Conservation (phyloP, 2,113 vertebrate species). For the Paralichthys olivaceus region DNA sequence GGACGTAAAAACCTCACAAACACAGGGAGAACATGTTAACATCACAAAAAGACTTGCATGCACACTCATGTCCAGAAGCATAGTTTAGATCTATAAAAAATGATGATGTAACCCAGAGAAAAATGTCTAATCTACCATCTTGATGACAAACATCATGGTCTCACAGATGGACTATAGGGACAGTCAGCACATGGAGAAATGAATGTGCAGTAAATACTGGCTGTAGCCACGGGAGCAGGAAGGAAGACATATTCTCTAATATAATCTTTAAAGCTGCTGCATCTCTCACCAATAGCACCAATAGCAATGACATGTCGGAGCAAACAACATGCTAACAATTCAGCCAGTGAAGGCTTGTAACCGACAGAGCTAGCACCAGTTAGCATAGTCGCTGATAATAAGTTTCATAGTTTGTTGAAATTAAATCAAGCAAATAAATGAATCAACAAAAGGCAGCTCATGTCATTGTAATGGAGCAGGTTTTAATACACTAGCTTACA, state of each 20-base stretch:
- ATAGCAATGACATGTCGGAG: no score
- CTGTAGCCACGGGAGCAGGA: not conserved
- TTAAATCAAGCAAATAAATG: not conserved
- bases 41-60: not conserved
- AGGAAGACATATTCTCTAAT: not conserved
- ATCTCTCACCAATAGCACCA: no score
- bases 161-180: slow-evolving; percentile 1
- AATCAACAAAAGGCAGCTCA: not conserved
- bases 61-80: not conserved
- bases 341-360: not conserved
- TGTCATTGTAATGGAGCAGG: not conserved
- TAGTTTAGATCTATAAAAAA: not conserved
- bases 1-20: no score
- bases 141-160: not conserved
- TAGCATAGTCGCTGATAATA: not conserved
- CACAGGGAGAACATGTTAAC: not conserved
- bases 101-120: not conserved
- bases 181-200: not conserved
- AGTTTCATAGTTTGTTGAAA: not conserved
- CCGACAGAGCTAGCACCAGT: not conserved
- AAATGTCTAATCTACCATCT: not conserved
- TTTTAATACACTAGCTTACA: not conserved
- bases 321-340: no score
- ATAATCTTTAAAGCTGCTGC: no score
- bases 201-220: not conserved